These are phyloP conservation scores for Lepidocolaptes lacrymiger DNA, from an alignment of 2,797 vertebrate species.

Conservation along the genomic window DNA sequence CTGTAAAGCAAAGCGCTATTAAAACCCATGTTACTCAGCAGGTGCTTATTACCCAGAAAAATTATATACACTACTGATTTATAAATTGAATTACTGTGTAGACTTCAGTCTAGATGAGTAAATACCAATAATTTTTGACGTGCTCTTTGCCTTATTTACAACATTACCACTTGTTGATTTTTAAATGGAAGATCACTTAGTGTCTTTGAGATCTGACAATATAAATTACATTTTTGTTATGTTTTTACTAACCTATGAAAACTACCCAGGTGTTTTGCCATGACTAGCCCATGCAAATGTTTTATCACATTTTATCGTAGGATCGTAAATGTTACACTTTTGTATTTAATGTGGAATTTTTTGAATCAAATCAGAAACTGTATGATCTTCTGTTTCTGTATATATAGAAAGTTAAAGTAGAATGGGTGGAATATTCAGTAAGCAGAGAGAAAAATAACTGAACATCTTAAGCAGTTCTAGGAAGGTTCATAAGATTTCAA, in stretches of 20 bases:
- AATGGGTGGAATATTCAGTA: neutral
- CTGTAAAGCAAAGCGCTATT: neutral
- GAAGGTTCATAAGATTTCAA: neutral
- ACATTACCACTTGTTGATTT: neutral
- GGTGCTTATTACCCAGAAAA: neutral
- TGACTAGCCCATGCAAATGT: neutral
- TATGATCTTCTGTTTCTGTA: neutral
- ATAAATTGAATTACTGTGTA: neutral
- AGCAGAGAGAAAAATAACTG: neutral
- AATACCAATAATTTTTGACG: neutral
- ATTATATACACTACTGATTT: neutral
- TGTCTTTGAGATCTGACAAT: neutral
- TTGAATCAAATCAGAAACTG: neutral
- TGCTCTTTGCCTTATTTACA: conserved; percentile 9
- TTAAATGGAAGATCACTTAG: neutral
- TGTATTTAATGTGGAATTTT: neutral
- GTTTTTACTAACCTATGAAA: neutral
- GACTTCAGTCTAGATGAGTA: neutral
- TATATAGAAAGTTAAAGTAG: neutral
- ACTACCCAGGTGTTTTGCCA: neutral
- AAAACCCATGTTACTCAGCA: neutral
- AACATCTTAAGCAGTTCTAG: neutral
- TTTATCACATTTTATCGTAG: neutral
- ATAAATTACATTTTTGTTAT: neutral
- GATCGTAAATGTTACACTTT: neutral